Evolutionary conservation across 2,888 invertebrate genomes (phyloP).

Genomic region (Autographa pulchrina): DNA sequence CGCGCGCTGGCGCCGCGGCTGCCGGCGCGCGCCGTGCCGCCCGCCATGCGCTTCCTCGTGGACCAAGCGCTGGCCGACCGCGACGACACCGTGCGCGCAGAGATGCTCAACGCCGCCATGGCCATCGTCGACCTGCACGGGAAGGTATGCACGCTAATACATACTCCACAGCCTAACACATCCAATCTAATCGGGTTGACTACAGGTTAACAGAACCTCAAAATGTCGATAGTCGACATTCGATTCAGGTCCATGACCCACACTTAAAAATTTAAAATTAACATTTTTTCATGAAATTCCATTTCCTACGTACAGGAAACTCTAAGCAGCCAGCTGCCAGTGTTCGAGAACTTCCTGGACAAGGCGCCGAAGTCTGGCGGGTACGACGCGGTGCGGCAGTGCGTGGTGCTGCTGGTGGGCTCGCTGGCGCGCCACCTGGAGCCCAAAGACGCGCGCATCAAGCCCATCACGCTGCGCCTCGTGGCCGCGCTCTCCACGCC

Average conservation of each 20-base stretch:
- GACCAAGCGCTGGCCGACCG: conserved; percentile 96
- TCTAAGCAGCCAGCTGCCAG: conserved; percentile 94
- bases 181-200: too few species aligned
- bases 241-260: too few species aligned
- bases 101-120: conserved; percentile 98
- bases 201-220: too few species aligned
- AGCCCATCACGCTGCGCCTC: conserved; percentile 97
- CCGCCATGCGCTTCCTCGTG: conserved; percentile 95
- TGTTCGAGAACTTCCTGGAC: conserved; percentile 98
- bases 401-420: conserved; percentile 99
- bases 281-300: background rate
- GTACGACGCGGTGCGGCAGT: conserved; percentile 97
- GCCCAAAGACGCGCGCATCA: conserved; percentile 96
- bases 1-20: conserved; percentile 93
- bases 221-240: too few species aligned
- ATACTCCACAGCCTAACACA: background rate
- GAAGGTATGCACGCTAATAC: conserved; percentile 87
- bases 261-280: too few species aligned
- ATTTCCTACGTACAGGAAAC: conserved; percentile 85
- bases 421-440: conserved; percentile 98
- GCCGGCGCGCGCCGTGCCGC: conserved; percentile 91
- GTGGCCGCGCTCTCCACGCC: conserved; percentile 98
- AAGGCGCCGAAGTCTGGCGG: conserved; percentile 97
- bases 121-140: conserved; percentile 97
- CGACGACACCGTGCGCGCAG: conserved; percentile 93